These are phyloP conservation scores for Aphidius ervi DNA, from an alignment of 1,140 invertebrate species.

Conservation along the genomic window DNA sequence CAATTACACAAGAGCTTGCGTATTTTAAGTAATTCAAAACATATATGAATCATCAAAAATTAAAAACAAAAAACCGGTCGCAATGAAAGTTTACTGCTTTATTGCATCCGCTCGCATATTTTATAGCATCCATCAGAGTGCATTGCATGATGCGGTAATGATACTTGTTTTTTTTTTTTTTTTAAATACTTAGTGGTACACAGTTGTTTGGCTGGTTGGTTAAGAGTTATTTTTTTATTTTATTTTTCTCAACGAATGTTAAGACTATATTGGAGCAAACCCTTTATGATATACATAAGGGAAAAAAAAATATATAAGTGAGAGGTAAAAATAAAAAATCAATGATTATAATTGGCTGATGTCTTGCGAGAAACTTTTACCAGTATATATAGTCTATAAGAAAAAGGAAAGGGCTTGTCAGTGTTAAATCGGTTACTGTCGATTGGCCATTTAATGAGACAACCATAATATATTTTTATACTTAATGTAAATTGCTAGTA, in stretches of 20 bases:
- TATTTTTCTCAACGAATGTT: not conserved
- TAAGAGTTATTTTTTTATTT: not conserved
- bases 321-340: not conserved
- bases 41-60: not conserved
- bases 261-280: not conserved
- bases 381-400: not conserved
- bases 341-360: conserved; percentile 3
- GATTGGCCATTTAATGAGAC: conserved; percentile 12
- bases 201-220: conserved; percentile 5
- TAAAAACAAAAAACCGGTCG: conserved; percentile 5
- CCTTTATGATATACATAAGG: not conserved
- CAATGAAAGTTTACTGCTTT: conserved; percentile 14
- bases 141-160: not conserved
- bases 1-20: not conserved
- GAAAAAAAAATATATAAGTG: not conserved
- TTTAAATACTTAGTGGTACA: not conserved
- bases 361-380: not conserved
- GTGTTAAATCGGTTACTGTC: conserved; percentile 11
- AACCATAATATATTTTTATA: conserved; percentile 7
- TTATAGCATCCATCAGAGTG: not conserved
- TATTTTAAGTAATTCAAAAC: not conserved
- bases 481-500: too few species aligned
- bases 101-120: not conserved
- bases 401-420: too few species aligned
- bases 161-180: conserved; percentile 3